Evolutionary conservation across 2,113 vertebrate species (phyloP).

Genomic region (Rattus rattus): DNA sequence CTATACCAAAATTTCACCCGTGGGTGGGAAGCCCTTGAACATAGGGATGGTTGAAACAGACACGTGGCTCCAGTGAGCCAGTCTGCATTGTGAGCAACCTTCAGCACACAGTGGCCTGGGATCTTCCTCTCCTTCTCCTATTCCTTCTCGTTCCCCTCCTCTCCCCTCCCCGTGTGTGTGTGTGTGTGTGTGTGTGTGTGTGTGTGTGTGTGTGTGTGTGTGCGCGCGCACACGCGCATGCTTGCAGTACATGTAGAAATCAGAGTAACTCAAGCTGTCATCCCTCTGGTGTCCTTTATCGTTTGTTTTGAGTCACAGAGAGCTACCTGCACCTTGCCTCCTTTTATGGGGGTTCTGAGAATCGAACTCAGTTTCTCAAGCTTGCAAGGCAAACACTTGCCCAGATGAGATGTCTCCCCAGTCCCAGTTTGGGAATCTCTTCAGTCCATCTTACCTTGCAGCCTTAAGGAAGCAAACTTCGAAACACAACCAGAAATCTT

Average conservation of each 20-base stretch:
- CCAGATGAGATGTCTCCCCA: neutral
- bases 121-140: neutral
- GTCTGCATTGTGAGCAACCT: rapidly evolving
- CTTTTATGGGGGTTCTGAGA: too few relatives aligned
- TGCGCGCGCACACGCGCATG: too few relatives aligned
- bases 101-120: neutral
- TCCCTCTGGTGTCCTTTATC: neutral
- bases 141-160: neutral
- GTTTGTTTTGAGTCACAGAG: too few relatives aligned
- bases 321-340: too few relatives aligned
- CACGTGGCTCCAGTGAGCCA: rapidly evolving
- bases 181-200: neutral
- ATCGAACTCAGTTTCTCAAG: neutral
- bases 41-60: rapidly evolving
- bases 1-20: rapidly evolving
- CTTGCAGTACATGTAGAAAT: neutral
- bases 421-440: rapidly evolving
- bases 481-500: too few relatives aligned
- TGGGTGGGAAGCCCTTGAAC: rapidly evolving
- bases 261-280: neutral
- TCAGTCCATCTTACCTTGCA: rapidly evolving
- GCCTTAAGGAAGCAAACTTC: neutral
- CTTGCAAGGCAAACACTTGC: neutral
- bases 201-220: neutral
- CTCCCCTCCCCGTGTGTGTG: neutral